Base-by-base conservation (phyloP, 1,140 invertebrate species). In the Lordiphosa clarofinis region DNA sequence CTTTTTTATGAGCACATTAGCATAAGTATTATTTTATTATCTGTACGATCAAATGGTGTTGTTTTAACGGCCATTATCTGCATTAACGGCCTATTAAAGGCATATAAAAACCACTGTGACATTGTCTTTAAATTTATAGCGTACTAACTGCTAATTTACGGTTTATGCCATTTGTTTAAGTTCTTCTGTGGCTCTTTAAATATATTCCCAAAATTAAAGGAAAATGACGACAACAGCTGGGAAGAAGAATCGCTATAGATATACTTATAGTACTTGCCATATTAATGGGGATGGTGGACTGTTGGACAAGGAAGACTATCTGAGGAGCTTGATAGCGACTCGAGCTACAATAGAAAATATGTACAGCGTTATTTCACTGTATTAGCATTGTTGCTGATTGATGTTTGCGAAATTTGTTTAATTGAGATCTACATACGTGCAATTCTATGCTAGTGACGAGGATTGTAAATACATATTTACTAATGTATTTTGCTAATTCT, bases 51-150 rank as follows among this genome's bases (percentile, higher is more conserved):
- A 53, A 59, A 40, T 42, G 21, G 35, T 1, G 15, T 43, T 49
- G 44, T 66, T 66, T 66, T 57, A 56, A 49, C 12, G 42, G 62
- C 39, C 52, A 64, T 64, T 39, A 58, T 39, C 37, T 31, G 35
- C 71, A 53, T 67, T 70, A 67, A 75, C 49, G 57, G 56, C 61
- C 57, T 76, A 60, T 82, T 82, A 81, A 81, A n/a, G 33, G 56
- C 58, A 48, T 50, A 52, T 75, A 67, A 39, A 42, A 36, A 12
- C 11, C 6, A 46, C 7, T 31, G 7, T 37, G n/a, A 11, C n/a
- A 43, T 47, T 43, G 24, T 7, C 42, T 24, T 31, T 8, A 31
- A 31, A 31, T 1, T 31, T 31, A 31, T 31, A 8, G 7, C 28
- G 2, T 8, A 31, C 28, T 31, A 8, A 31, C 11, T 11, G n/a